These are phyloP conservation scores for Drosophila koepferae DNA, from an alignment of 2,888 invertebrate species.

Conservation along the genomic window DNA sequence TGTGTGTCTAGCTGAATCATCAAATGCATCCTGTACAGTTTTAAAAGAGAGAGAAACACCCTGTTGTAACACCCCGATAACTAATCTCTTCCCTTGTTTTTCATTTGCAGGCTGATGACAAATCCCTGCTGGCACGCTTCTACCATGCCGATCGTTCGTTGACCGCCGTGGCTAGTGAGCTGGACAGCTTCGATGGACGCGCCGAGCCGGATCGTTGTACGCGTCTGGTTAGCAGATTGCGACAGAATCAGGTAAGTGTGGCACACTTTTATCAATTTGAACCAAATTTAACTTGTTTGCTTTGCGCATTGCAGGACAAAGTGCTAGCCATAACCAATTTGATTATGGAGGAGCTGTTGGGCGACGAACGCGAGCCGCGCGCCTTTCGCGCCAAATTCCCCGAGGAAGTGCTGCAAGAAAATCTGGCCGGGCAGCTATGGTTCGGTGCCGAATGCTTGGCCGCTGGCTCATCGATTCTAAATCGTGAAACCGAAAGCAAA, in stretches of 20 bases:
- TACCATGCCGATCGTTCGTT: slow-evolving; percentile 99
- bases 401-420: slow-evolving; percentile 99
- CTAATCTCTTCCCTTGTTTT: not conserved
- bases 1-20: not conserved
- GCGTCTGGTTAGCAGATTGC: slow-evolving; percentile 95
- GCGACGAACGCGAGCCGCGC: slow-evolving; percentile 93
- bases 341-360: slow-evolving; percentile 97
- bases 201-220: slow-evolving; percentile 99
- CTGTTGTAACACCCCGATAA: not conserved
- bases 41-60: not conserved
- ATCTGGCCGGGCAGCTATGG: slow-evolving; percentile 99
- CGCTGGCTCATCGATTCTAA: slow-evolving; percentile 99
- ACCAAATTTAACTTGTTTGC: not conserved
- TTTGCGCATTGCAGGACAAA: slow-evolving; percentile 87
- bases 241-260: slow-evolving; percentile 92
- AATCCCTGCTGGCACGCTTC: slow-evolving; percentile 96
- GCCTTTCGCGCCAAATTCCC: slow-evolving; percentile 99
- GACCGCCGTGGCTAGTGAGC: slow-evolving; percentile 96
- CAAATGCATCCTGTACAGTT: not conserved
- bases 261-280: not conserved
- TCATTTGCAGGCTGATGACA: slow-evolving; percentile 92
- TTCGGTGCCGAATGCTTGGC: slow-evolving; percentile 99
- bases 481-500: slow-evolving; percentile 97
- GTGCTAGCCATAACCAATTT: slow-evolving; percentile 96
- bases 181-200: slow-evolving; percentile 99